A percentile compares a stretch with the other conserved stretches of the same genome.
Conservation (phyloP, 2,888 invertebrate genomes). For the Cheilosia scutellata region DNA sequence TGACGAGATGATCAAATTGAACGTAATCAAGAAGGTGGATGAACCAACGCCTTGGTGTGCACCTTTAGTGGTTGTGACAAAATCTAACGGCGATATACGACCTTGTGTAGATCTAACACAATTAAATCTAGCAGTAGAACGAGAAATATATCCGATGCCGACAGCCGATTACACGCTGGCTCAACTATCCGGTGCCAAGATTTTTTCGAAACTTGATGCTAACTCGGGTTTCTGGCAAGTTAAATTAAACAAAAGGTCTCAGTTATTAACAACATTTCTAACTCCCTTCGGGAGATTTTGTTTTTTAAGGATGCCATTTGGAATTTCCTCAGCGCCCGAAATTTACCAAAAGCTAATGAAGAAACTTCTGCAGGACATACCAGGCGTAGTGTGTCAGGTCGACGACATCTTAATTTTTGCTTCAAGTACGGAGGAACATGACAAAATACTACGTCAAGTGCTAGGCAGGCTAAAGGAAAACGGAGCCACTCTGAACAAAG, state of each 20-base stretch:
- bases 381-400: not conserved
- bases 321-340: conserved; percentile 19
- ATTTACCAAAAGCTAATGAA: conserved; percentile 21
- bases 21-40: too few relatives aligned
- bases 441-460: not conserved
- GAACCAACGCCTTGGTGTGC: too few relatives aligned
- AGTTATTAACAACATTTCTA: conserved; percentile 9
- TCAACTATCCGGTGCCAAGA: conserved; percentile 33
- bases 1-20: too few relatives aligned
- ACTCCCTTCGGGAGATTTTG: conserved; percentile 29
- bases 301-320: too few relatives aligned
- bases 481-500: conserved; percentile 39
- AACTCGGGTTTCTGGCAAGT: conserved; percentile 26
- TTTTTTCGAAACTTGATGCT: conserved; percentile 37
- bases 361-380: not conserved
- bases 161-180: too few relatives aligned
- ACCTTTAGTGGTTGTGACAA: too few relatives aligned
- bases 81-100: too few relatives aligned
- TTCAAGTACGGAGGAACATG: conserved; percentile 14
- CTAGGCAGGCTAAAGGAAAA: conserved; percentile 4
- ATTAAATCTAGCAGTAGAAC: too few relatives aligned
- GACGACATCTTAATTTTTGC: conserved; percentile 31
- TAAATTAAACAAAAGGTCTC: not conserved
- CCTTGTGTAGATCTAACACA: too few relatives aligned
- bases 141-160: too few relatives aligned